Base-by-base conservation (phyloP, 2,888 invertebrate genomes). In the Entomobrya multifasciata region DNA sequence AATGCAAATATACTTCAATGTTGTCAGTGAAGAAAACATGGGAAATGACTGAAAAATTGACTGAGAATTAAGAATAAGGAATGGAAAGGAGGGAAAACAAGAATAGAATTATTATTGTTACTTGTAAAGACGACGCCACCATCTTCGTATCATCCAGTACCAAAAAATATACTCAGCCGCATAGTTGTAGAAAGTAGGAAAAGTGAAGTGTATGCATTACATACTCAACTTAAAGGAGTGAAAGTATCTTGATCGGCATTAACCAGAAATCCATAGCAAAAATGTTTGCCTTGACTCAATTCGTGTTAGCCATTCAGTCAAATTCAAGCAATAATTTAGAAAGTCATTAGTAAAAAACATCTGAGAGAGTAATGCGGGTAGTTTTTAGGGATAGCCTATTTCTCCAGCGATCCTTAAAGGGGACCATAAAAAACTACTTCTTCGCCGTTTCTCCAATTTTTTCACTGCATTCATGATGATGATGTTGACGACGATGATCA, bases 301-400 rank as follows among this genome's bases (percentile, higher is more conserved):
- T 17, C 10, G 2, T 41, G 60, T 27, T 11, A 70, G 22, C 25
- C 44, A 47, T 47, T 47, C 30, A 41, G 25, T 27, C 8, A 41
- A 65, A 67, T 22, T 36, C 67, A 22, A 25, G 44, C 67, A n/a
- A 67, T 67, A 67, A 70, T 70, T 70, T 70, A 70, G 47, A 70
- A 27, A 47, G 47, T 70, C 70, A 70, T 70, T 70, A 70, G 70
- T n/a, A 70, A n/a, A 30, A 36, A 36, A 36, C 4, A 62, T 30
- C 62, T 30, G n/a, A 70, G 41, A n/a, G n/a, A 65, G 30, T 41
- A 65, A 65, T 65, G 65, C 25, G 4, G 62, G 10, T 13, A 41
- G 11, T 22, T 11, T 57, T 22, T 57, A n/a, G 11, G 20, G 11
- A 36, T 36, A 36, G 65, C 2, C 20, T 41, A 17, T 44, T 27